Percentiles rank a stretch among this genome's conserved stretches.
Conservation (phyloP, 2,113 vertebrate species). For the Cairina moschata region DNA sequence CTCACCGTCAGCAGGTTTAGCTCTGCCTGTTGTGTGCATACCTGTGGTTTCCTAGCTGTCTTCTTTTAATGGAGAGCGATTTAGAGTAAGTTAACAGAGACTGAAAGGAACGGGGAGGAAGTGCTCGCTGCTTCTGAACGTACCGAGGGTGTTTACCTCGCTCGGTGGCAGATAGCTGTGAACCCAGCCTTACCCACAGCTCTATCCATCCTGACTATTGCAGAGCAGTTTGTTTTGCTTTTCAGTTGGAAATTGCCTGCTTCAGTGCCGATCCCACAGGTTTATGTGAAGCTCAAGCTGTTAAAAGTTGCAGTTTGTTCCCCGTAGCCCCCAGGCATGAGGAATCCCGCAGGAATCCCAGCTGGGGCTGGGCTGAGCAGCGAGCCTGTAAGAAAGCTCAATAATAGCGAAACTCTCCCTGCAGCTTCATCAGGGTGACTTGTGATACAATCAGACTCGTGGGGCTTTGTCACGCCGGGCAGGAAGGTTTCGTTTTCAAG, state of each 20-base stretch:
- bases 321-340: background rate
- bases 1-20: background rate
- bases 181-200: background rate
- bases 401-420: background rate
- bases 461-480: background rate
- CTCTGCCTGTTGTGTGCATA: background rate
- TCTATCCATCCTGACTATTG: background rate
- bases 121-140: background rate
- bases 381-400: background rate
- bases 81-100: background rate
- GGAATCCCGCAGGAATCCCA: background rate
- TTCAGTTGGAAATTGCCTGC: background rate
- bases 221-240: background rate
- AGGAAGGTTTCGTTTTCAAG: background rate
- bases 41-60: background rate
- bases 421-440: background rate
- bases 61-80: background rate
- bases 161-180: fast-evolving
- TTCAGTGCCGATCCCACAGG: fast-evolving
- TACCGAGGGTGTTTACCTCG: background rate
- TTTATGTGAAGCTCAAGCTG: background rate
- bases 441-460: background rate
- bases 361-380: background rate
- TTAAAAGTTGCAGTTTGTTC: background rate
- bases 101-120: background rate